Evolutionary conservation across 2,113 vertebrate genomes (phyloP), one percentile per base, ranked within the genome.

Genomic region (Caranx ignobilis): DNA sequence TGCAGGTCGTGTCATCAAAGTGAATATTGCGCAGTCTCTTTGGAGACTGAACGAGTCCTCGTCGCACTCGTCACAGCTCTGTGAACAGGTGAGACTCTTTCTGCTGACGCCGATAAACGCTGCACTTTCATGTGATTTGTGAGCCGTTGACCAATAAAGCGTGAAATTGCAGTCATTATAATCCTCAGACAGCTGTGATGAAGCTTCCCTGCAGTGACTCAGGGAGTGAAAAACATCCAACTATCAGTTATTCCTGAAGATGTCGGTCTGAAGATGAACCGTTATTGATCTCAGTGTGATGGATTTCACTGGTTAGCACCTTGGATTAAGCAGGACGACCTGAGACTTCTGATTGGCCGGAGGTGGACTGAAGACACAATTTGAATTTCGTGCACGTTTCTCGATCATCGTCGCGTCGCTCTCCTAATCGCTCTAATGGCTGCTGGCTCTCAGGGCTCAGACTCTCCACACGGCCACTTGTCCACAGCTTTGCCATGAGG

Each of bases 221-320:
- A 75, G 67, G 12, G 4, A 12, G 35, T 26, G 16, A 34, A 47
- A 43, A 18, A 26, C 56, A 5, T 19, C 39, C 0, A 21, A 41
- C 55, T 35, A 47, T 68, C 5, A 18, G 35, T 61, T 31, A 26
- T 26, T 34, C 10, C 11, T 16, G 18, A 32, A 71, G 52, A 3
- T 62, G 26, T 60, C 48, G 18, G 55, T 15, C 18, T 37, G 45
- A 35, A 67, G 71, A 82, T 70, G 41, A 84, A 68, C n/a, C 34
- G 71, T 76, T 84, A 76, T 77, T 9, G 75, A 79, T 70, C 18
- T 32, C 57, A 12, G n/a, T 5, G 1, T 62, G 84, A 84, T 11
- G 71, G 75, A 73, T 70, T 37, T 60, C n/a, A 10, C 34, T 8
- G 18, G 55, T 48, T 52, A 71, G 71, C 7, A 61, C 47, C 70